A percentile compares a stretch with the other conserved stretches of the same genome.
These are phyloP conservation scores for Lagorchestes hirsutus DNA, from an alignment of 2,797 vertebrate species.

Conservation along the genomic window DNA sequence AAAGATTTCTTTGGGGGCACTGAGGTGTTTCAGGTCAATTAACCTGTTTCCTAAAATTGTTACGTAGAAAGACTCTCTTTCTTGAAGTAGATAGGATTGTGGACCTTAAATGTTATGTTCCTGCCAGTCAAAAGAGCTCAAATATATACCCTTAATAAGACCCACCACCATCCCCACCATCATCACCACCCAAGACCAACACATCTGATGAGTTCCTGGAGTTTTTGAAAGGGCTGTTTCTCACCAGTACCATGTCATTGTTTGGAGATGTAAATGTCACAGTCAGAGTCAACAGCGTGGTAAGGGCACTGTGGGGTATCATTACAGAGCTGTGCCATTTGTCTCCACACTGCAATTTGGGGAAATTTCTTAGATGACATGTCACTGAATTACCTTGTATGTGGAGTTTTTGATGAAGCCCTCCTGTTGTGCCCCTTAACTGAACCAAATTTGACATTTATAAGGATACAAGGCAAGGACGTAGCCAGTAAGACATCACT, in stretches of 20 bases:
- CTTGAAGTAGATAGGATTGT: background rate
- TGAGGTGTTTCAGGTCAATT: background rate
- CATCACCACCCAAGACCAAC: background rate
- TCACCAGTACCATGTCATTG: background rate
- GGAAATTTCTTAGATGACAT: conserved; percentile 33
- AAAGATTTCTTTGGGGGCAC: background rate
- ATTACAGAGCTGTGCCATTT: conserved; percentile 5
- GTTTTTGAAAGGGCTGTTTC: background rate
- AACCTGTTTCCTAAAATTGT: background rate
- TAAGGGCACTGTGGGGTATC: background rate
- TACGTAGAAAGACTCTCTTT: background rate
- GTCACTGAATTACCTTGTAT: conserved; percentile 21
- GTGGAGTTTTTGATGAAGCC: conserved; percentile 48
- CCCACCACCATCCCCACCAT: background rate
- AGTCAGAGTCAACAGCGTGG: background rate
- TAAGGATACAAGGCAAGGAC: conserved; percentile 38
- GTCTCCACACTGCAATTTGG: background rate
- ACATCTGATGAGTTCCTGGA: background rate
- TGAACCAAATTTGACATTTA: conserved; percentile 25
- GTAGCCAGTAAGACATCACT: background rate
- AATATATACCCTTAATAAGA: background rate
- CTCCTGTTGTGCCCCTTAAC: conserved; percentile 7
- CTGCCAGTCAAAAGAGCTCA: background rate
- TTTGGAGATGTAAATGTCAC: background rate
- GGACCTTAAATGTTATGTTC: background rate